Conservation (phyloP, 2,113 vertebrate species). For the Furnarius figulus region DNA sequence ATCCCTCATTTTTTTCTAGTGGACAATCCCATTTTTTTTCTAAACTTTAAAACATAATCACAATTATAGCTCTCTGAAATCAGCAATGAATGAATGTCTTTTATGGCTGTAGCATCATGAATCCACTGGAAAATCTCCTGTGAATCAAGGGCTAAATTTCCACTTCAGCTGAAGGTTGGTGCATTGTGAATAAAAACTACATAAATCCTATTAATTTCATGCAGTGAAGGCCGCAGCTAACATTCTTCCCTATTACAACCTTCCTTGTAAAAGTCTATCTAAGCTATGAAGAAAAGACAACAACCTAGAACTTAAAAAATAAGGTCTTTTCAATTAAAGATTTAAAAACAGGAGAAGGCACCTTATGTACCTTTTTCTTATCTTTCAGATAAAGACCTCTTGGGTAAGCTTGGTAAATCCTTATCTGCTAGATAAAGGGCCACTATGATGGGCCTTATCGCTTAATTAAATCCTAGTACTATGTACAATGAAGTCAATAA, state of each 20-base stretch:
- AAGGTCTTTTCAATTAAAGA: conserved; percentile 65
- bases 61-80: background rate
- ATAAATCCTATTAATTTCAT: background rate
- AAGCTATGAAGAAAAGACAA: conserved; percentile 28
- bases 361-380: conserved; percentile 63
- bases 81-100: background rate
- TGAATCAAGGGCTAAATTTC: background rate
- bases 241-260: background rate
- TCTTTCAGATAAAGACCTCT: conserved; percentile 71
- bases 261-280: background rate
- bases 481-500: conserved; percentile 70
- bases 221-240: background rate
- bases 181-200: background rate
- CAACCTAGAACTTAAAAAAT: conserved; percentile 48
- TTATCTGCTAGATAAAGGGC: conserved; percentile 69
- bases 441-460: conserved; percentile 67
- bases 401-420: conserved; percentile 67
- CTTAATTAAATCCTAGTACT: conserved; percentile 74
- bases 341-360: conserved; percentile 53
- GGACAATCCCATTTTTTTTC: background rate
- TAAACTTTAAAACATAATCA: background rate
- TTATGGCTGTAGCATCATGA: background rate
- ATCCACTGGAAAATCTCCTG: background rate
- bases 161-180: background rate
- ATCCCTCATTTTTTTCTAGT: background rate